phyloP scores from a whole-genome alignment of 1,140 invertebrate species.

The Drosophila erecta region DNA sequence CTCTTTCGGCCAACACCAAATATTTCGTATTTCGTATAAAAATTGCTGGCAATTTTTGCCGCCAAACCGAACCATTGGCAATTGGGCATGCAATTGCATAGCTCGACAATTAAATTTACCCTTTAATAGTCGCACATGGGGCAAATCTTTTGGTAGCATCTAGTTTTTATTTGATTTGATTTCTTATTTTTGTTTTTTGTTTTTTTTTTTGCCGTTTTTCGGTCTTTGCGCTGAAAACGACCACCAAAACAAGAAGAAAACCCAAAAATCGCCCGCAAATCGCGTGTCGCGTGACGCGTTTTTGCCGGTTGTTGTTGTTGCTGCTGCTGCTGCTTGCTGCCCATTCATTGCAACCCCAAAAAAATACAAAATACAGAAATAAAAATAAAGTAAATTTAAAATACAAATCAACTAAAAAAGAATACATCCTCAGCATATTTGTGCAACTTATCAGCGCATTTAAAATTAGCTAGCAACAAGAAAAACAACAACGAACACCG shows the following conservation, averaged over 20 bases:
- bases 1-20: no score
- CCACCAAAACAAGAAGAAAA: constrained; percentile 32
- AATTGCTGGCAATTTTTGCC: constrained; percentile 23
- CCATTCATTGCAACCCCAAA: constrained; percentile 59
- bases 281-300: constrained; percentile 55
- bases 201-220: neutral
- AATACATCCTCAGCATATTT: constrained; percentile 74
- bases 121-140: constrained; percentile 49
- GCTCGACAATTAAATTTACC: constrained; percentile 47
- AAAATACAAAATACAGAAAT: constrained; percentile 15
- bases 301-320: constrained; percentile 29
- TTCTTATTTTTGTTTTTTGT: no score
- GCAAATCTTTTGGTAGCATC: constrained; percentile 8
- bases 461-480: constrained; percentile 67
- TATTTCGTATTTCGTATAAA: constrained; percentile 17
- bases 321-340: constrained; percentile 17
- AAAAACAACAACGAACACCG: no score
- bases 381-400: constrained; percentile 4
- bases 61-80: constrained; percentile 17
- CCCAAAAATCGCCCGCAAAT: constrained; percentile 40
- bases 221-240: constrained; percentile 27
- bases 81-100: constrained; percentile 52
- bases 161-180: no score
- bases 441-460: constrained; percentile 81
- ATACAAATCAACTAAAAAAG: constrained; percentile 23